Base-by-base conservation (phyloP, 2,113 vertebrate genomes). In the Centropus bengalensis region DNA sequence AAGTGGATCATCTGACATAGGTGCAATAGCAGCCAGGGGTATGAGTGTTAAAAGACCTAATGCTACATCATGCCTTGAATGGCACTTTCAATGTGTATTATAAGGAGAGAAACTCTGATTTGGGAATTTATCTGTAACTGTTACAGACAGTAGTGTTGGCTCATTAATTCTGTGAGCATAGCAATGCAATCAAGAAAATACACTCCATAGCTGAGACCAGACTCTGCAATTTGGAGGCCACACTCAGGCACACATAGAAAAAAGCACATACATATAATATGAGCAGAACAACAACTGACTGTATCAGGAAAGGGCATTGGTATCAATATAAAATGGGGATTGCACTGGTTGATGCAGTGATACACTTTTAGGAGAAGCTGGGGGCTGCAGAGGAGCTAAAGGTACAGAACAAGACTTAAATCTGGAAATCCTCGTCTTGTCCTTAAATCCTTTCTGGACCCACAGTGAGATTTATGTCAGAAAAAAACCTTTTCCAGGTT, bases 391-490 rank as follows among this genome's bases (percentile, higher is more conserved):
- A 10, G 6, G 68, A 5, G 14, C 7, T 51, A 71, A 87, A 89
- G 5, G 11, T 21, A 62, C 9, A 85, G 51, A 58, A 59, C 8
- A 80, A 14, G 26, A 16, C 8, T 44, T 42, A 26, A 76, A 78
- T 60, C 40, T 91, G 33, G 66, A 94, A 94, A 82, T 52, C n/a
- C 9, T 60, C 5, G 5, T 44, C 79, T 71, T 47, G 14, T 20
- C 49, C 49, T 44, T 75, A 32, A 38, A 79, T 10, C 8, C 70
- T 42, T 70, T 78, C 60, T 58, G 66, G 36, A 6, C 38, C 19
- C 22, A 33, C 16, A 33, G 7, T 11, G 54, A 76, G 26, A 55
- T 44, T 18, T 26, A 3, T 4, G 8, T 0, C 1, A 33, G 27
- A 10, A 80, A 32, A 86, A 84, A 64, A 16, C 10, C 12, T 14